These are phyloP conservation scores for Sisyra nigra DNA, from an alignment of 2,888 invertebrate genomes.

Conservation along the genomic window DNA sequence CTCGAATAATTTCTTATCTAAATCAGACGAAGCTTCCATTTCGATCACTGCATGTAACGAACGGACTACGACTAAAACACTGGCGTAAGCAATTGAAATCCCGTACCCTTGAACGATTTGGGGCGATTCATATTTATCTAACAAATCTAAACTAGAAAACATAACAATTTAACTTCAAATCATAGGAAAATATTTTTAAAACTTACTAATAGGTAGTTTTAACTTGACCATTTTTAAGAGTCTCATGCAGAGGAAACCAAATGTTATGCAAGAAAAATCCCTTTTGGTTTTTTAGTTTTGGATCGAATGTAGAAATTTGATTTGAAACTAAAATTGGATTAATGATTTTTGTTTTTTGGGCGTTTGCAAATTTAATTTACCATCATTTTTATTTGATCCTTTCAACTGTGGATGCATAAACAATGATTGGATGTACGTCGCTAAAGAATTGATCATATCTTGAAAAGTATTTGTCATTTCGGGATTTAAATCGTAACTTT, in stretches of 20 bases:
- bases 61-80: conserved; percentile 79
- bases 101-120: conserved; percentile 93
- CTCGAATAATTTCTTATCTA: conserved; percentile 35
- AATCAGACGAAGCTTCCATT: conserved; percentile 24
- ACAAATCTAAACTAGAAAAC: conserved; percentile 68
- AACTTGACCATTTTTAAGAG: conserved; percentile 72
- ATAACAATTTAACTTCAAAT: conserved; percentile 6
- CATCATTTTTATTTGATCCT: conserved; percentile 28
- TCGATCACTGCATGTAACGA: conserved; percentile 59
- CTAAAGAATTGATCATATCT: conserved; percentile 87
- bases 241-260: conserved; percentile 77
- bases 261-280: conserved; percentile 88
- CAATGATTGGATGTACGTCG: conserved; percentile 85
- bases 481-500: conserved; percentile 89
- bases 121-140: conserved; percentile 91
- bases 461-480: conserved; percentile 87
- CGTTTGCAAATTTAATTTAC: conserved; percentile 20
- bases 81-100: conserved; percentile 87
- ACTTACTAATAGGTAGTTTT: conserved; percentile 86
- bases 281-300: conserved; percentile 70
- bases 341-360: conserved; percentile 32
- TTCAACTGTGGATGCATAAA: conserved; percentile 58
- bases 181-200: too few relatives aligned
- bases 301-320: conserved; percentile 45
- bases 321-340: conserved; percentile 43